A percentile compares a stretch with the other conserved stretches of the same genome.
phyloP scores from a whole-genome alignment of 2,888 invertebrate genomes.

The Unio pictorum region DNA sequence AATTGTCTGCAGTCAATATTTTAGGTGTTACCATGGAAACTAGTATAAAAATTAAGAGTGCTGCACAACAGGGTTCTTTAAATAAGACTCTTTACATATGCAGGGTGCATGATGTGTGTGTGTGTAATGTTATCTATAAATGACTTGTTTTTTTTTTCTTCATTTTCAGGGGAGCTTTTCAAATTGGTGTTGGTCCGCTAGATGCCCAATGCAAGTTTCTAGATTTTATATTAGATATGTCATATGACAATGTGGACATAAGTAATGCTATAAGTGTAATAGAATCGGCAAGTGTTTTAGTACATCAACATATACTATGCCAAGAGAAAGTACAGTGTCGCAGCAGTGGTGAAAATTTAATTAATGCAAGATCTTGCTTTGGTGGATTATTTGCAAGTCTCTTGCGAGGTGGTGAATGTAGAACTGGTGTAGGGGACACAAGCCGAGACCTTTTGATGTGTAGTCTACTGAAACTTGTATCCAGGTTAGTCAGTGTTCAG shows the following conservation, averaged over 20 bases:
- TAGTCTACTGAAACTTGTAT: slow-evolving; percentile 65
- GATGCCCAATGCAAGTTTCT: slow-evolving; percentile 84
- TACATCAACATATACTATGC: slow-evolving; percentile 64
- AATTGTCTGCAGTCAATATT: no score
- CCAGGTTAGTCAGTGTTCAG: slow-evolving; percentile 59
- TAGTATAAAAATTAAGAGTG: no score
- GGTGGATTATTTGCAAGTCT: slow-evolving; percentile 83
- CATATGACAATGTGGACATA: slow-evolving; percentile 81
- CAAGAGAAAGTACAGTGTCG: slow-evolving; percentile 64
- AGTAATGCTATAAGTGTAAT: slow-evolving; percentile 82
- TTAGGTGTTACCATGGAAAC: no score
- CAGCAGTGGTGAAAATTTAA: slow-evolving; percentile 72
- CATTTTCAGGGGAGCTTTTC: slow-evolving; percentile 72
- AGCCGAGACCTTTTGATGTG: slow-evolving; percentile 67
- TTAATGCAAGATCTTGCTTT: slow-evolving; percentile 76
- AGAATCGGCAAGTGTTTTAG: slow-evolving; percentile 77
- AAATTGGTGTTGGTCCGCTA: slow-evolving; percentile 75
- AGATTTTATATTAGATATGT: slow-evolving; percentile 78
- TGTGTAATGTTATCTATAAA: background rate
- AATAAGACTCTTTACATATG: background rate
- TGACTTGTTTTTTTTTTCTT: slow-evolving; percentile 1
- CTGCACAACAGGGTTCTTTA: background rate
- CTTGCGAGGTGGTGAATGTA: slow-evolving; percentile 76
- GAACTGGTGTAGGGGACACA: slow-evolving; percentile 55
- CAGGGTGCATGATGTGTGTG: background rate